Evolutionary conservation across 2,888 invertebrate species (phyloP).

Genomic region (Parnassius smintheus): DNA sequence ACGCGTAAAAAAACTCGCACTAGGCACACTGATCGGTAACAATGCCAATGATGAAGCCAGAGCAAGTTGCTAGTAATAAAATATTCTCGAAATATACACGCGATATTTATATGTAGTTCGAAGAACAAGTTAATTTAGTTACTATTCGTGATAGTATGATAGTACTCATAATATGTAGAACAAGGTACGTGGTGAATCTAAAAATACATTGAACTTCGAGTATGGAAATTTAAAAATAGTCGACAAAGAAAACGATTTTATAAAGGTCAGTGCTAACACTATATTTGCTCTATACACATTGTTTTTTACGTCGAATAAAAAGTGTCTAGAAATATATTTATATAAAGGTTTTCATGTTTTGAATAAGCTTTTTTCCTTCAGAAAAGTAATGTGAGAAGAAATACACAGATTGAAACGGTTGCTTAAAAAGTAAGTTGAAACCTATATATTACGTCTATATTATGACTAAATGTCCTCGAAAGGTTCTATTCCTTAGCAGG

Average conservation of each 20-base stretch:
- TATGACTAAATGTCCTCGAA: no score
- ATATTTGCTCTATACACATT: constrained; percentile 2
- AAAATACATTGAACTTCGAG: constrained; percentile 18
- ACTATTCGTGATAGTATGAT: constrained; percentile 17
- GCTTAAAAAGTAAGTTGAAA: no score
- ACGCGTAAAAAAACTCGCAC: no score
- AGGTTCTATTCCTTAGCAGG: no score
- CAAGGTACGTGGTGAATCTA: constrained; percentile 19
- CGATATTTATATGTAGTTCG: not conserved
- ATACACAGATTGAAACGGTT: no score
- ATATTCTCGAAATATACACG: not conserved
- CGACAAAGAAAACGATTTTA: constrained; percentile 9
- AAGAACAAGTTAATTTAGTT: constrained; percentile 19
- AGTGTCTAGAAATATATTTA: no score
- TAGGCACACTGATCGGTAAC: no score
- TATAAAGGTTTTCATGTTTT: no score
- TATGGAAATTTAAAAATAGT: constrained; percentile 18
- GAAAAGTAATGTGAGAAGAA: no score
- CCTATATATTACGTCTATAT: no score
- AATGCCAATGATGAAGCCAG: no score
- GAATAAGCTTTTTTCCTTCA: no score
- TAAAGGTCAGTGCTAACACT: constrained; percentile 19
- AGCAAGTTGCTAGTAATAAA: not conserved
- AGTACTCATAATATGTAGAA: constrained; percentile 1
- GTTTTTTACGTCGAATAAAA: constrained; percentile 1